Evolutionary conservation across 1,140 invertebrate genomes (phyloP).

Genomic region (Forficula auricularia): DNA sequence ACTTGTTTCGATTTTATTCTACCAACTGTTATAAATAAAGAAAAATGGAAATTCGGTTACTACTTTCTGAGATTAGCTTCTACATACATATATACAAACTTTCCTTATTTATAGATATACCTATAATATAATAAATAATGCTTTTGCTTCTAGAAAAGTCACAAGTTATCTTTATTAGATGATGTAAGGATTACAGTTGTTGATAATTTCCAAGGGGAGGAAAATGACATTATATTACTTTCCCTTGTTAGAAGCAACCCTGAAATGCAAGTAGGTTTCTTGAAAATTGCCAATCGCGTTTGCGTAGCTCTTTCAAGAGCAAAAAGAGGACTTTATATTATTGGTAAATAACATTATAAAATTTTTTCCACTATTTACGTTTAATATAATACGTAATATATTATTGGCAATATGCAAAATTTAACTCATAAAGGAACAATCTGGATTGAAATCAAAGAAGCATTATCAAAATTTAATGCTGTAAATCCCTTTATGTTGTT

Average conservation of each 20-base stretch:
- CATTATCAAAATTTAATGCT: slow-evolving; percentile 24
- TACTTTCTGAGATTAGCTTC: not conserved
- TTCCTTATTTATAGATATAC: too few relatives aligned
- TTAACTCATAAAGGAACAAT: slow-evolving; percentile 29
- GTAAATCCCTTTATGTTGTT: slow-evolving; percentile 27
- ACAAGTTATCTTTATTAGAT: slow-evolving; percentile 14
- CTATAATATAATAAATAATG: not conserved
- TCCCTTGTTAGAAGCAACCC: slow-evolving; percentile 62
- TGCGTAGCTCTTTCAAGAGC: slow-evolving; percentile 71
- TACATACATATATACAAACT: not conserved
- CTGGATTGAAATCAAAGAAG: slow-evolving; percentile 32
- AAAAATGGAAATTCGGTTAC: too few relatives aligned
- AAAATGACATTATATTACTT: slow-evolving; percentile 65
- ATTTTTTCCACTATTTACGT: slow-evolving; percentile 36
- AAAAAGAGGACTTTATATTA: slow-evolving; percentile 44
- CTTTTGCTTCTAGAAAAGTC: not conserved
- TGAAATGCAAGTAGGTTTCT: slow-evolving; percentile 54
- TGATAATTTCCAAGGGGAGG: slow-evolving; percentile 75
- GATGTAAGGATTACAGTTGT: slow-evolving; percentile 44
- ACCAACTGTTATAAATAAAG: too few relatives aligned
- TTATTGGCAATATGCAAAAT: slow-evolving; percentile 44
- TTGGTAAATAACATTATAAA: slow-evolving; percentile 32
- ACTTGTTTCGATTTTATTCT: too few relatives aligned
- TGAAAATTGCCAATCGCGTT: slow-evolving; percentile 51
- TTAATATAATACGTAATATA: slow-evolving; percentile 34